Evolutionary conservation across 2,797 vertebrate species (phyloP).

Genomic region (Hippoglossus hippoglossus): DNA sequence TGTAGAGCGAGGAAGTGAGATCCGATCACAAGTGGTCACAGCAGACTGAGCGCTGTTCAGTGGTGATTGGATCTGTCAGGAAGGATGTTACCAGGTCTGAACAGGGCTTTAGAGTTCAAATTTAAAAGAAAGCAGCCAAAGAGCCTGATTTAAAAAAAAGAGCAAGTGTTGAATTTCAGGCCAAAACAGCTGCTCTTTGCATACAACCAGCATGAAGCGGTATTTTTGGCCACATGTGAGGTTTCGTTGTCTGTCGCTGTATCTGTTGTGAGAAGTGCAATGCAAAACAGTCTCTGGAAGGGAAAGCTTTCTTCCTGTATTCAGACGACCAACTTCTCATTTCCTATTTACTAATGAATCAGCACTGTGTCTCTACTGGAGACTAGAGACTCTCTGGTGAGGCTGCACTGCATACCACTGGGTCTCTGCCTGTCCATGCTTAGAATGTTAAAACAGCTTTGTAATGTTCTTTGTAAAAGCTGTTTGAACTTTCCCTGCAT

Average conservation of each 20-base stretch:
- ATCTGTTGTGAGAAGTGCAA: neutral
- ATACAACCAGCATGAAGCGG: neutral
- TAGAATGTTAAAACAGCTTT: neutral
- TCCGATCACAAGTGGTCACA: too few relatives aligned
- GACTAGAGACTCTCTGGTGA: too few relatives aligned
- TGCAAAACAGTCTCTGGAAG: neutral
- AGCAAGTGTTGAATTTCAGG: too few relatives aligned
- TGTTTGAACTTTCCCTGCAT: neutral
- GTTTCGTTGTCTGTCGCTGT: neutral
- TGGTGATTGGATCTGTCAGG: too few relatives aligned
- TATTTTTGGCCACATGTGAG: neutral
- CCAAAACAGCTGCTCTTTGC: neutral
- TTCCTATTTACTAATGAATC: neutral
- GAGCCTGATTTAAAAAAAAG: too few relatives aligned
- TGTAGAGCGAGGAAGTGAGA: too few relatives aligned
- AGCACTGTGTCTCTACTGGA: neutral
- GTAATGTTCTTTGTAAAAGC: neutral
- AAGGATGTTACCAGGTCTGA: too few relatives aligned
- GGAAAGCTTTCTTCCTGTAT: conserved; percentile 26
- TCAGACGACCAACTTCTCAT: conserved; percentile 5
- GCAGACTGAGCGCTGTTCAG: too few relatives aligned
- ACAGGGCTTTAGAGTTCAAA: too few relatives aligned
- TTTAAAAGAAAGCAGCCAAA: too few relatives aligned
- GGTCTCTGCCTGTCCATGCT: neutral
- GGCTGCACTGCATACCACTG: neutral